Conservation (phyloP, 2,797 vertebrate species). For the Pantherophis alleghaniensis region DNA sequence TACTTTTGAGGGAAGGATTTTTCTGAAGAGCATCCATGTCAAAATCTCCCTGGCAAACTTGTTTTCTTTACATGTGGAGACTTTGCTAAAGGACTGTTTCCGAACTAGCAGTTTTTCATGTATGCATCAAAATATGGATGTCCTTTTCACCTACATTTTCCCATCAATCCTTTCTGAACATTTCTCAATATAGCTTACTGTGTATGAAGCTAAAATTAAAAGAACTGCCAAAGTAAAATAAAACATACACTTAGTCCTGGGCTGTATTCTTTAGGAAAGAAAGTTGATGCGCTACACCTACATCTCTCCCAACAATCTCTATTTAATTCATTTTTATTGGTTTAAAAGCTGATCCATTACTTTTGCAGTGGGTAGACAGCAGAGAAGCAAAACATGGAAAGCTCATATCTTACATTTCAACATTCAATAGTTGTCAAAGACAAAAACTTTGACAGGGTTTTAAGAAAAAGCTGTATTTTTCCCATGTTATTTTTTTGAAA, state of each 20-base stretch:
- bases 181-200: slow-evolving; percentile 26
- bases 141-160: neutral
- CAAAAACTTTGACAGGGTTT: slow-evolving; percentile 21
- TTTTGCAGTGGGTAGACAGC: slow-evolving; percentile 42
- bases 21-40: neutral
- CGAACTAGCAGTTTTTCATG: neutral
- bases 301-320: slow-evolving; percentile 20
- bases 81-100: neutral
- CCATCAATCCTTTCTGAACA: neutral
- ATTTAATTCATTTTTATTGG: slow-evolving; percentile 31
- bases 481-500: slow-evolving; percentile 3
- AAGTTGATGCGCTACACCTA: slow-evolving; percentile 29
- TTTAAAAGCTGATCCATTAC: slow-evolving; percentile 17
- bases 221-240: slow-evolving; percentile 27
- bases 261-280: slow-evolving; percentile 11
- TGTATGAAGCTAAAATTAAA: neutral
- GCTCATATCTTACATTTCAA: slow-evolving; percentile 17
- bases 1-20: neutral
- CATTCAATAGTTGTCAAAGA: slow-evolving; percentile 44
- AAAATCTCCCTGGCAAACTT: neutral
- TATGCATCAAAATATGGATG: neutral
- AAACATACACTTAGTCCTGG: neutral
- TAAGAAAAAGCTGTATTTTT: slow-evolving; percentile 41
- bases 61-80: neutral
- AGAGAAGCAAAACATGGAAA: slow-evolving; percentile 22